Evolutionary conservation across 2,113 vertebrate species (phyloP).

Genomic region (Acanthochromis polyacanthus): DNA sequence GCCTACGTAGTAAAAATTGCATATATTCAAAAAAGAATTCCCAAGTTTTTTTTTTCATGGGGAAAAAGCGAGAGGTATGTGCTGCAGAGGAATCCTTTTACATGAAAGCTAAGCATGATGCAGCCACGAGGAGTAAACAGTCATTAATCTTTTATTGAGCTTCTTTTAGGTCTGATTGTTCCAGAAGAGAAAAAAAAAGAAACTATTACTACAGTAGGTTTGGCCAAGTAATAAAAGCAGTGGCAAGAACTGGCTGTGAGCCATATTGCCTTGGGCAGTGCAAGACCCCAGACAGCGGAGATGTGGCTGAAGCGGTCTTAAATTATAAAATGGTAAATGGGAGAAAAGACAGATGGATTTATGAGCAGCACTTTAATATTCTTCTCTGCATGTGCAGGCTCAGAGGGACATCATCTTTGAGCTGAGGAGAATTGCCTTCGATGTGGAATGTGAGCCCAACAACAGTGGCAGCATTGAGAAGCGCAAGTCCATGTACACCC

Average conservation of each 20-base stretch:
- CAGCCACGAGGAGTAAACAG: constrained; percentile 21
- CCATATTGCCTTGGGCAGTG: constrained; percentile 37
- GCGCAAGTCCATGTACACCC: constrained; percentile 99
- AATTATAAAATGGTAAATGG: constrained; percentile 40
- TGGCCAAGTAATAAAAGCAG: constrained; percentile 38
- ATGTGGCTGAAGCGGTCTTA: constrained; percentile 30
- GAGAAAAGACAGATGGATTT: constrained; percentile 34
- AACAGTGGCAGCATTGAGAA: constrained; percentile 97
- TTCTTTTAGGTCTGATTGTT: constrained; percentile 1
- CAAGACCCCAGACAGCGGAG: constrained; percentile 15
- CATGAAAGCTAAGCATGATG: neutral
- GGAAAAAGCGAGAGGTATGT: neutral
- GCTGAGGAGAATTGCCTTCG: constrained; percentile 96
- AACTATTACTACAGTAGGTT: constrained; percentile 21
- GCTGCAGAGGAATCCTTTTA: neutral
- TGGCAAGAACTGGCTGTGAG: constrained; percentile 16
- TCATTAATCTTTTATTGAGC: constrained; percentile 47
- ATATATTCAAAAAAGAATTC: neutral
- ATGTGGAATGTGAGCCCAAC: constrained; percentile 93
- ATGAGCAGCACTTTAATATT: constrained; percentile 39
- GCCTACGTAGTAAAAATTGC: neutral
- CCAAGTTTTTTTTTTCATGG: neutral
- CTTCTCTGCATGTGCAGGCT: constrained; percentile 83
- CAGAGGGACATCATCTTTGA: constrained; percentile 99
- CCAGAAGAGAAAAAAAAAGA: neutral